phyloP scores from a whole-genome alignment of 2,888 invertebrate species.

The Lacanobia wlatinum region DNA sequence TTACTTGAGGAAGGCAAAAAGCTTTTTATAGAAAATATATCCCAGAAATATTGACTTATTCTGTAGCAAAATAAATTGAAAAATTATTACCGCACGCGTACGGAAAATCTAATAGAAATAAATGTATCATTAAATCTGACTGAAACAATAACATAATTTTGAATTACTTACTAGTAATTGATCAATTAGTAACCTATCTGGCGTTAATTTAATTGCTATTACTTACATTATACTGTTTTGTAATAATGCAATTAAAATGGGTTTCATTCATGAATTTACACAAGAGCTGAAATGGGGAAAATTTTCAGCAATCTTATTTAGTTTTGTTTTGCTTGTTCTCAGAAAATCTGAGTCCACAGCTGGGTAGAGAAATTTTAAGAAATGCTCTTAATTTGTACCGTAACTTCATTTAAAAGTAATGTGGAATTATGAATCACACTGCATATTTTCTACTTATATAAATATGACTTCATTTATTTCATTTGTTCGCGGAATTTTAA shows the following conservation, averaged over 20 bases:
- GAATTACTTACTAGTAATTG: background rate
- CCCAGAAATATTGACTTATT: no score
- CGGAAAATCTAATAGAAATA: background rate
- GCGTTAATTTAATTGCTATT: constrained; percentile 6
- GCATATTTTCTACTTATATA: background rate
- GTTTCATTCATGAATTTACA: constrained; percentile 2
- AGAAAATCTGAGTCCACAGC: background rate
- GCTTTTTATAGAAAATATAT: no score
- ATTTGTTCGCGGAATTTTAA: background rate
- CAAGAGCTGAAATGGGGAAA: background rate
- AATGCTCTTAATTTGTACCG: background rate
- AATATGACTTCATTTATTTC: constrained; percentile 12
- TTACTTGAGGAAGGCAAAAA: no score
- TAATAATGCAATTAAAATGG: background rate
- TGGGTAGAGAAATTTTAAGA: background rate
- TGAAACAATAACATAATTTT: background rate
- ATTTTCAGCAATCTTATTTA: constrained; percentile 7
- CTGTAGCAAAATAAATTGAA: no score
- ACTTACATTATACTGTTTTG: background rate
- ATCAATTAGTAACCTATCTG: background rate
- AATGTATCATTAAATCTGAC: background rate
- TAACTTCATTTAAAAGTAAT: background rate
- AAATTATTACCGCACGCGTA: no score
- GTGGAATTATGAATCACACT: background rate
- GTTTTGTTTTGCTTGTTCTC: constrained; percentile 3